These are phyloP conservation scores for Gasterosteus nipponicus DNA, from an alignment of 2,113 vertebrate genomes.

Conservation along the genomic window DNA sequence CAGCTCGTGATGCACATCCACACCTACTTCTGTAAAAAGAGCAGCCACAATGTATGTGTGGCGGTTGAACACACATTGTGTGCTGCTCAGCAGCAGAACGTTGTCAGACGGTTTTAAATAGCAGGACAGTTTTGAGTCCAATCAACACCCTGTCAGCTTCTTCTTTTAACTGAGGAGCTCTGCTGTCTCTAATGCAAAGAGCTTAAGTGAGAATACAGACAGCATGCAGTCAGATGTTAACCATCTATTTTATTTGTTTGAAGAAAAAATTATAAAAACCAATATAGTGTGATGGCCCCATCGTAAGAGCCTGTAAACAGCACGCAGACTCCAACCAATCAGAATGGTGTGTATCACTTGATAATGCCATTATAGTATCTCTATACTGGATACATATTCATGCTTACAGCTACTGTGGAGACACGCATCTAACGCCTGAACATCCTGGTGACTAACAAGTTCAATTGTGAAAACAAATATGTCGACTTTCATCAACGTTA, in stretches of 20 bases:
- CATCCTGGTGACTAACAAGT: constrained; percentile 13
- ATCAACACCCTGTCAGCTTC: constrained; percentile 12
- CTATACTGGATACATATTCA: not conserved
- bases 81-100: constrained; percentile 11
- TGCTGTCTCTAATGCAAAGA: not conserved
- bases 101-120: constrained; percentile 28
- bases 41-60: constrained; percentile 6
- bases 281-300: not conserved
- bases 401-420: constrained; percentile 1
- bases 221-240: not conserved
- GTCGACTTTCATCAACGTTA: constrained; percentile 7
- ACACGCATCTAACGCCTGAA: not conserved
- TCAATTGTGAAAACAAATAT: not conserved
- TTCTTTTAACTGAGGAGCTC: not conserved
- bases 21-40: constrained; percentile 36
- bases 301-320: constrained; percentile 6
- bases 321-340: constrained; percentile 21
- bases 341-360: not conserved
- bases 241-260: not conserved
- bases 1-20: constrained; percentile 37
- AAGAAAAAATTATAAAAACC: not conserved
- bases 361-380: not conserved
- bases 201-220: not conserved
- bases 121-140: constrained; percentile 1
- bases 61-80: constrained; percentile 5